Evolutionary conservation across 1,140 invertebrate genomes (phyloP), one percentile per base, ranked within the genome.

Genomic region (Rhagoletis zephyria): DNA sequence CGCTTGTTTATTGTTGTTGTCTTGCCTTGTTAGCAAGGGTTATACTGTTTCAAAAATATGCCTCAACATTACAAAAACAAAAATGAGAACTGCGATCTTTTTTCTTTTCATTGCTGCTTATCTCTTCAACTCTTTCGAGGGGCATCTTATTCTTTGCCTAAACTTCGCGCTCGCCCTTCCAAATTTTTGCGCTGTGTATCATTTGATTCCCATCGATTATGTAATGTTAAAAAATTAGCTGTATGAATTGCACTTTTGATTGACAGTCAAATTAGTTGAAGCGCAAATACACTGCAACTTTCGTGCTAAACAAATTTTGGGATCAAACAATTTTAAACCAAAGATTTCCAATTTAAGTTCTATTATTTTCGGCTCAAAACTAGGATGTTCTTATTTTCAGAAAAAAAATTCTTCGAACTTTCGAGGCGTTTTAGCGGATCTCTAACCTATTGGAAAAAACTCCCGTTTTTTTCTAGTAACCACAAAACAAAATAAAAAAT

Each of bases 161-260:
- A 45, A 48, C 74, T 4, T n/a, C 42, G 74, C 48, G 1, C 12
- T 42, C n/a, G n/a, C 12, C 70, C 70, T 48, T 77, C 7, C 2
- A 12, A 30, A 30, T 30, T 30, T 30, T 30, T 30, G 2, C 0
- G 70, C 14, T 85, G n/a, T 56, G 87, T 60, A 65, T 87, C 89
- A 91, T 91, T 91, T 91, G 91, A 91, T 91, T 91, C 90, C 89
- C 91, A 91, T 91, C 91, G 91, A 91, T 91, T 90, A 91, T 90
- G 89, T 88, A 85, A 87, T 88, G 42, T 74, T 81, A 81, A 81
- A 81, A 85, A 89, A 87, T 87, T 87, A 87, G 77, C 85, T 85
- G 59, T 85, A 63, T 87, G 77, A 56, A 30, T 67, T 67, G 87
- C 85, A 88, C 85, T 60, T 87, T 91, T 91, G 90, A 91, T 91